Conservation (phyloP, 2,888 invertebrate genomes). For the Pardosa pseudoannulata region DNA sequence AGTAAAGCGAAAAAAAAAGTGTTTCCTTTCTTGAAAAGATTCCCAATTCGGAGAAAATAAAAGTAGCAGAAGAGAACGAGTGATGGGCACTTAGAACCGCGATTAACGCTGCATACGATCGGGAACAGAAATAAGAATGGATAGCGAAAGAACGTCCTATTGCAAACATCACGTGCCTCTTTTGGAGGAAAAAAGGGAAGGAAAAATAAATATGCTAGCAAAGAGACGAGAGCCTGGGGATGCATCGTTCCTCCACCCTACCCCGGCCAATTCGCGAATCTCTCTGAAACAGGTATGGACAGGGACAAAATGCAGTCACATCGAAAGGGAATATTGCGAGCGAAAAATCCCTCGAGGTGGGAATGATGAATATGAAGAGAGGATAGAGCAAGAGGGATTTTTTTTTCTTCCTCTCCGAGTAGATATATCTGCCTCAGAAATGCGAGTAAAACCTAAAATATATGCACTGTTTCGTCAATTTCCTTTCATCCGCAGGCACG, state of each 20-base stretch:
- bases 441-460: no score
- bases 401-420: no score
- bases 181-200: background rate
- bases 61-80: slow-evolving; percentile 32
- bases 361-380: no score
- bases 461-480: no score
- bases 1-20: no score
- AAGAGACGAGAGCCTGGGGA: background rate
- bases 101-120: slow-evolving; percentile 35
- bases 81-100: slow-evolving; percentile 56
- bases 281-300: background rate
- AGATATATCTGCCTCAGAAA: no score
- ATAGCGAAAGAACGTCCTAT: slow-evolving; percentile 26
- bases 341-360: no score
- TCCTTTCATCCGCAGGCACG: no score
- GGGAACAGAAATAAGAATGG: slow-evolving; percentile 19
- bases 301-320: background rate
- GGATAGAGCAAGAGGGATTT: no score
- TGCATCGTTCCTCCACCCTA: no score
- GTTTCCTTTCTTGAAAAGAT: no score
- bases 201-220: background rate
- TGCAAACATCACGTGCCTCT: slow-evolving; percentile 53
- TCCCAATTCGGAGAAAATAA: background rate
- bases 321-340: background rate
- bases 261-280: no score